phyloP scores from a whole-genome alignment of 2,113 vertebrate species.

The Eurypyga helias region DNA sequence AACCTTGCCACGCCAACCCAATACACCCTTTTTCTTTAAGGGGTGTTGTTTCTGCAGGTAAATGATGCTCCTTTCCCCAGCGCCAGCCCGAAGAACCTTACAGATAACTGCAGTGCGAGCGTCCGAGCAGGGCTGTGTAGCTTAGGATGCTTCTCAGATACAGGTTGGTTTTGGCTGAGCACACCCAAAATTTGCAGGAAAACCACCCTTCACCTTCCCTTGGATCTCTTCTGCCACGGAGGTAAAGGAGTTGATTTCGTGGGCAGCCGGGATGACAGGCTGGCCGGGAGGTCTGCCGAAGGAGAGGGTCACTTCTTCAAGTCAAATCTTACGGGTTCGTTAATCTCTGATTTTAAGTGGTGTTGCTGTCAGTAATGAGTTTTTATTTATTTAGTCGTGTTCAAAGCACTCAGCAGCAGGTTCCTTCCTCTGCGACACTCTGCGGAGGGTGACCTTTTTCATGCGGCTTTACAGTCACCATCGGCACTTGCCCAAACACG shows the following conservation, averaged over 20 bases:
- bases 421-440: not conserved
- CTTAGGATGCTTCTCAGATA: rapidly evolving
- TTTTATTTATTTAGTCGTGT: not conserved
- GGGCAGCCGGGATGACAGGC: too few relatives aligned
- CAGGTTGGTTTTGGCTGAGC: not conserved
- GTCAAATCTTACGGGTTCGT: not conserved
- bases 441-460: not conserved
- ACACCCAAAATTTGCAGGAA: not conserved
- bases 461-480: not conserved
- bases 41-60: rapidly evolving
- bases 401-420: rapidly evolving
- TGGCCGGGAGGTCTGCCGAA: not conserved
- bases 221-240: not conserved
- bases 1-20: too few relatives aligned
- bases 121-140: rapidly evolving
- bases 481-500: rapidly evolving
- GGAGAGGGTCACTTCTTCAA: not conserved
- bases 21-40: rapidly evolving
- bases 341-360: not conserved
- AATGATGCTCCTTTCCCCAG: not conserved
- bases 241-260: not conserved
- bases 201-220: not conserved
- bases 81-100: rapidly evolving
- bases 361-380: not conserved
- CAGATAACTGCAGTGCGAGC: rapidly evolving